Percentiles rank a stretch among this genome's conserved stretches.
Conservation (phyloP, 2,113 vertebrate genomes). For the Pituophis catenifer region DNA sequence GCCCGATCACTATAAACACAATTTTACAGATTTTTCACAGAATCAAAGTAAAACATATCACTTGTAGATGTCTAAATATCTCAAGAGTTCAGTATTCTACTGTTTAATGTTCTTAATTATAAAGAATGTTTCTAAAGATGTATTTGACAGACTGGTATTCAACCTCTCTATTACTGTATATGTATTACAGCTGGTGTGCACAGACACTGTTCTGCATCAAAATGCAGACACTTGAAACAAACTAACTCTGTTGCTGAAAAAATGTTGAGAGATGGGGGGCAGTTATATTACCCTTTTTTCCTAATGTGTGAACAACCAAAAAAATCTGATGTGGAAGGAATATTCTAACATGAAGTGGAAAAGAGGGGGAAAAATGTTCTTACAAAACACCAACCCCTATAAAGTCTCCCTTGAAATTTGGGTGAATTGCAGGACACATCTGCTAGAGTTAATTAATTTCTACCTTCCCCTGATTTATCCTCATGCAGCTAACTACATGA, state of each 20-base stretch:
- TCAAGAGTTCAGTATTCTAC: not conserved
- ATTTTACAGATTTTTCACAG: not conserved
- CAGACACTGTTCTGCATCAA: not conserved
- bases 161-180: not conserved
- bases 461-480: conserved; percentile 31
- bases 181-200: not conserved
- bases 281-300: not conserved
- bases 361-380: not conserved
- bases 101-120: not conserved
- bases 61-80: not conserved
- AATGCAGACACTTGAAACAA: not conserved
- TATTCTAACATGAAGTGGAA: not conserved
- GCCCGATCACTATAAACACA: not conserved
- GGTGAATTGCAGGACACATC: conserved; percentile 36
- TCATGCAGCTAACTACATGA: conserved; percentile 40
- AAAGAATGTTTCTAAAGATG: not conserved
- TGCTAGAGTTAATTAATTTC: conserved; percentile 50
- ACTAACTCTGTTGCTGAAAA: not conserved
- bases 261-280: not conserved
- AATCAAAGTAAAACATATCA: not conserved
- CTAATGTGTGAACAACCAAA: not conserved
- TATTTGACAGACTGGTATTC: not conserved
- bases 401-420: conserved; percentile 44
- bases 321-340: not conserved
- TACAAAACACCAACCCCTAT: conserved; percentile 16